Evolutionary conservation across 1,140 invertebrate genomes (phyloP).

Genomic region (Macrocentrus cingulum): DNA sequence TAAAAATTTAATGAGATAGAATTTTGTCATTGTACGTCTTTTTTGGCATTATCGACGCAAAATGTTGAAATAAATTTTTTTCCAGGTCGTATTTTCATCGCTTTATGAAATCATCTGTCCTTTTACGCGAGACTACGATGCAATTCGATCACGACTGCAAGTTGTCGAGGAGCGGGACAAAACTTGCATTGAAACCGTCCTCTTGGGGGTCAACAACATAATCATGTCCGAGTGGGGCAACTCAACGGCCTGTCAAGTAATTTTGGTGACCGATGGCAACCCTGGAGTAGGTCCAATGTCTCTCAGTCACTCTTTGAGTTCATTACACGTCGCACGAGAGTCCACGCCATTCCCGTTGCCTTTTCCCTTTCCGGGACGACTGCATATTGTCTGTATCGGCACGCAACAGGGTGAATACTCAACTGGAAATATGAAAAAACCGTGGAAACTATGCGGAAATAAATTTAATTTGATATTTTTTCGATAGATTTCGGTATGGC

Average conservation of each 20-base stretch:
- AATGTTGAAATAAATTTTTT: too few relatives aligned
- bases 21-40: neutral
- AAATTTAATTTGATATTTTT: too few relatives aligned
- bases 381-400: conserved; percentile 74
- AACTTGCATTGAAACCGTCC: conserved; percentile 76
- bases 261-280: conserved; percentile 81
- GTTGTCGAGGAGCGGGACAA: conserved; percentile 80
- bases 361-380: conserved; percentile 79
- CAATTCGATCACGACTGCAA: conserved; percentile 71
- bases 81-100: conserved; percentile 76
- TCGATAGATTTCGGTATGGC: conserved; percentile 45
- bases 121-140: conserved; percentile 84
- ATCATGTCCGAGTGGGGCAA: conserved; percentile 84
- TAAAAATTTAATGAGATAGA: neutral
- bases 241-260: conserved; percentile 76
- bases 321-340: conserved; percentile 46
- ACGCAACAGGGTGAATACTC: conserved; percentile 58
- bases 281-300: conserved; percentile 69
- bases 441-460: too few relatives aligned
- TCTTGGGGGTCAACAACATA: conserved; percentile 74
- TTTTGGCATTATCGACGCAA: neutral
- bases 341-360: conserved; percentile 68
- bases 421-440: too few relatives aligned
- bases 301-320: conserved; percentile 59
- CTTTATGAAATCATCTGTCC: conserved; percentile 75